Percentiles rank a stretch among this genome's conserved stretches.
These are phyloP conservation scores for Athrips mouffetella DNA, from an alignment of 2,888 invertebrate genomes.

Conservation along the genomic window DNA sequence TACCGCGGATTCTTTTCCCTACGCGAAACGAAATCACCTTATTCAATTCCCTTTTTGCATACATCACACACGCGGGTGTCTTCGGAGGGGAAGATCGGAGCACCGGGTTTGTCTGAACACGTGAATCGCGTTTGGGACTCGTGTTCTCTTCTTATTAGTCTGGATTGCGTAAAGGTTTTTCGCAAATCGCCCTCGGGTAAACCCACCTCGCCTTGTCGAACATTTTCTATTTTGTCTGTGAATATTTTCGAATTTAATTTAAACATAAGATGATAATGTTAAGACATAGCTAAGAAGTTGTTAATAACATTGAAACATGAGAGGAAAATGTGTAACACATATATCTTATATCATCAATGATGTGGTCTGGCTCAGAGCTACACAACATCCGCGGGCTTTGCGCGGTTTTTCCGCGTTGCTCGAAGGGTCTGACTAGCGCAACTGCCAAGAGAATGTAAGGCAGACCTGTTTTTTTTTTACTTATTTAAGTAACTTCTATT, in stretches of 20 bases:
- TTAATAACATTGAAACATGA: too few species aligned
- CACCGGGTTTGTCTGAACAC: conserved; percentile 71
- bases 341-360: too few species aligned
- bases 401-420: too few species aligned
- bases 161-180: conserved; percentile 68
- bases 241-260: conserved; percentile 18
- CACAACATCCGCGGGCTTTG: too few species aligned
- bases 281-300: conserved; percentile 6
- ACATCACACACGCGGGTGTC: conserved; percentile 70
- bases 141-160: conserved; percentile 74
- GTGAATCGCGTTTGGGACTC: conserved; percentile 74
- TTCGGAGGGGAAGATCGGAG: conserved; percentile 55
- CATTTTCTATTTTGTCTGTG: conserved; percentile 23
- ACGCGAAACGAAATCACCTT: conserved; percentile 76
- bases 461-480: too few species aligned
- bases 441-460: too few species aligned
- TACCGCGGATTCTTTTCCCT: conserved; percentile 76
- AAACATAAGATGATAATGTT: conserved; percentile 3
- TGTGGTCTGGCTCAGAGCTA: too few species aligned
- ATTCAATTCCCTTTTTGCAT: conserved; percentile 79
- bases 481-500: too few species aligned
- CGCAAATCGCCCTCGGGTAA: conserved; percentile 53
- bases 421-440: too few species aligned
- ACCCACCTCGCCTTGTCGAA: conserved; percentile 28
- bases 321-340: too few species aligned